Base-by-base conservation (phyloP, 2,888 invertebrate species). In the Hydroisotoma schaefferi region DNA sequence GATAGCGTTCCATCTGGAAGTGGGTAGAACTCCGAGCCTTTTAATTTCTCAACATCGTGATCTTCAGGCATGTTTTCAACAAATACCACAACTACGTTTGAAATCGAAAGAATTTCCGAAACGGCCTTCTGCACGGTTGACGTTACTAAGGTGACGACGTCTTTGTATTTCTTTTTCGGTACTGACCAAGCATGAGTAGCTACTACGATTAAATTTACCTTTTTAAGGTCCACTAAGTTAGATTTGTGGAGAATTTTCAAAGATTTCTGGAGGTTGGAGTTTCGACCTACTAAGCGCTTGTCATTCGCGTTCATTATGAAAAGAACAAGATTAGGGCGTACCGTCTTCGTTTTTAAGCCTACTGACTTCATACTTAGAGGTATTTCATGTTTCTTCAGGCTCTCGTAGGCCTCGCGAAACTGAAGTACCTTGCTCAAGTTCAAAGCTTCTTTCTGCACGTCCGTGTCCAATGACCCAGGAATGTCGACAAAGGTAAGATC, bases 321-420 rank as follows among this genome's bases (percentile, higher is more conserved):
- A 2, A 61, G 22, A 1, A 61, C 49, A 15, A 57, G n/a, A 23
- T 61, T 61, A n/a, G 61, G 57, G 22, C 33, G 55, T 2, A 57
- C 61, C n/a, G 15, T 47, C 25, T 33, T 37, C 12, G 25, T n/a
- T 3, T 2, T 10, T 15, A 47, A 22, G 12, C 25, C 6, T 3
- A 8, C 8, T 20, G 2, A 18, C 2, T 2, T 20, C 18, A 10
- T 20, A 10, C 23, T 28, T 18, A 15, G 33, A 43, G 15, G 22
- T 20, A 23, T 18, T 20, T n/a, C 1, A 43, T 20, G 25, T 40
- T 25, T 15, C 22, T 25, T 1, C n/a, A 25, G 23, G n/a, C 5
- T 22, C 37, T 37, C n/a, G 20, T 25, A 27, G 44, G 43, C 5
- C 51, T 47, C 23, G 29, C 25, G 29, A 27, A 26, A 49, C 2